phyloP scores from a whole-genome alignment of 2,888 invertebrate genomes.

The Cephus pulcher region DNA sequence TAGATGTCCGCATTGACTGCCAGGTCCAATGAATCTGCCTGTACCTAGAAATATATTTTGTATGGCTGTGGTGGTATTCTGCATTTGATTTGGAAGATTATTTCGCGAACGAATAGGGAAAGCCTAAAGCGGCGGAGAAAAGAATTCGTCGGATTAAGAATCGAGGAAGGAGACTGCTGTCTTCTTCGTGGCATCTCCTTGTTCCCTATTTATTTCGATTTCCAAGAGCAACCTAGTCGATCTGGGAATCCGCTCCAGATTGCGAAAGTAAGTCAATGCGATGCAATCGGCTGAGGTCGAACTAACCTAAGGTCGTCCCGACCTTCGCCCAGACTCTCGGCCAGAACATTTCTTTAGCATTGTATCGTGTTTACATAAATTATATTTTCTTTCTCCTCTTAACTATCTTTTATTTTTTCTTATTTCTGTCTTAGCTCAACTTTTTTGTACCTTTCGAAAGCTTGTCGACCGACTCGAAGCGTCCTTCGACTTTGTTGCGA shows the following conservation, averaged over 20 bases:
- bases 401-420: too few relatives aligned
- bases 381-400: not conserved
- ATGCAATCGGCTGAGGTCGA: conserved; percentile 49
- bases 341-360: not conserved
- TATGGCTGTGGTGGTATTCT: too few relatives aligned
- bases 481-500: conserved; percentile 87
- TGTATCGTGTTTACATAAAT: not conserved
- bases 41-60: too few relatives aligned
- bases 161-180: too few relatives aligned
- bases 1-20: too few relatives aligned
- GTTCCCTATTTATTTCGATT: too few relatives aligned
- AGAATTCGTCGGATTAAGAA: too few relatives aligned
- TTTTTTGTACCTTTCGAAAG: conserved; percentile 68
- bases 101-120: too few relatives aligned
- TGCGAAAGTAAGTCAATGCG: conserved; percentile 59
- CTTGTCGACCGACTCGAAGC: conserved; percentile 82
- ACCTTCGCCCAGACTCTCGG: not conserved
- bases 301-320: not conserved
- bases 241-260: conserved; percentile 47
- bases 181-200: too few relatives aligned
- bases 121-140: too few relatives aligned
- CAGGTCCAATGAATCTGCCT: too few relatives aligned
- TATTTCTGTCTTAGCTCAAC: not conserved
- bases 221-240: conserved; percentile 26
- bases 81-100: too few relatives aligned